Percentiles rank a stretch among this genome's conserved stretches.
Conservation (phyloP, 1,140 invertebrate species). For the Calephelis virginiensis region DNA sequence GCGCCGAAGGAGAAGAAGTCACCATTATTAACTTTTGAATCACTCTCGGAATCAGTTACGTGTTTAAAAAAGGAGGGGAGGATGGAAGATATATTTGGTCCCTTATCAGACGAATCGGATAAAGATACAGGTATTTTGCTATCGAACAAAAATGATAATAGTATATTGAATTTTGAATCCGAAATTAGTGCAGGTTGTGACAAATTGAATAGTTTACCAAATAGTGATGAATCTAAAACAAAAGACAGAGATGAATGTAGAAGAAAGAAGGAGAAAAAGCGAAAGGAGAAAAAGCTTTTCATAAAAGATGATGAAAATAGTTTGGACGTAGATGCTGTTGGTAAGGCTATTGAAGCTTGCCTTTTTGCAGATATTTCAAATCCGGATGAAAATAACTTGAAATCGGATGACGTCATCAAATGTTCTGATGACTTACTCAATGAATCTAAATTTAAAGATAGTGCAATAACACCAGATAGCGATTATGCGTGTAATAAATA, state of each 20-base stretch:
- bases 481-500: constrained; percentile 49
- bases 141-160: constrained; percentile 21
- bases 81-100: constrained; percentile 93
- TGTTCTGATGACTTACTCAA: constrained; percentile 47
- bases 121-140: constrained; percentile 39
- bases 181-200: constrained; percentile 19
- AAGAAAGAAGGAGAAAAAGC: constrained; percentile 85
- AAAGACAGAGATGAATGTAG: constrained; percentile 78
- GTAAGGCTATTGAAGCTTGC: constrained; percentile 88
- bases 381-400: constrained; percentile 52
- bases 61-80: constrained; percentile 83
- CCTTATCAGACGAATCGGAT: constrained; percentile 87
- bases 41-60: constrained; percentile 42
- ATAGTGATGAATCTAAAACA: constrained; percentile 55
- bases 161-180: constrained; percentile 40
- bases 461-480: constrained; percentile 34
- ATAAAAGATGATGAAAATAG: constrained; percentile 85
- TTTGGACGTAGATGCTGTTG: constrained; percentile 87
- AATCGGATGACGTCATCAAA: constrained; percentile 47
- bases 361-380: constrained; percentile 81
- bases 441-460: constrained; percentile 78
- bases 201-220: neutral
- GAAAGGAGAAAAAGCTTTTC: constrained; percentile 79
- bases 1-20: constrained; percentile 80
- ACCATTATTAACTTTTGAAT: constrained; percentile 45